These are phyloP conservation scores for Forbesichthys agassizii DNA, from an alignment of 2,113 vertebrate genomes.

Conservation along the genomic window DNA sequence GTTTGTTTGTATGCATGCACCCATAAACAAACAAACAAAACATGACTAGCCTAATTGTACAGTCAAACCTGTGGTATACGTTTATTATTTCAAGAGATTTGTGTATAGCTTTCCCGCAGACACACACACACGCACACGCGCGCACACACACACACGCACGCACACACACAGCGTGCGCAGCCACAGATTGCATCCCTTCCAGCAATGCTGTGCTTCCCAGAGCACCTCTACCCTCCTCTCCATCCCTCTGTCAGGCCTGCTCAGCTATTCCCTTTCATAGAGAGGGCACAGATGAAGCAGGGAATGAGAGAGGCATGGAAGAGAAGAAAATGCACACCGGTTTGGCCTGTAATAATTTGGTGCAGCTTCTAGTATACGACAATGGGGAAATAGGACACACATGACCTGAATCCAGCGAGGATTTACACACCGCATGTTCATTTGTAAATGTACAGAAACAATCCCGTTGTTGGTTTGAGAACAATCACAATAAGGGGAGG, in stretches of 20 bases:
- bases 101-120: slow-evolving; percentile 23
- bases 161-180: slow-evolving; percentile 27
- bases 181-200: slow-evolving; percentile 61
- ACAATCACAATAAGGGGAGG: slow-evolving; percentile 44
- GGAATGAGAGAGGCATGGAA: slow-evolving; percentile 15
- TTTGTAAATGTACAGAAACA: slow-evolving; percentile 14
- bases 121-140: slow-evolving; percentile 17
- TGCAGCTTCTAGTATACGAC: too few species aligned
- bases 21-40: background rate
- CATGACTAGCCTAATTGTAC: too few species aligned
- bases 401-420: background rate
- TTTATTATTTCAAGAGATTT: slow-evolving; percentile 10
- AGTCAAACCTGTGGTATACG: too few species aligned
- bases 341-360: background rate
- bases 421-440: background rate
- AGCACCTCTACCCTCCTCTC: slow-evolving; percentile 67
- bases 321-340: background rate
- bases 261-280: slow-evolving; percentile 77
- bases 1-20: background rate
- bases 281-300: slow-evolving; percentile 66
- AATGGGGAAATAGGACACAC: background rate
- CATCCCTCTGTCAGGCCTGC: slow-evolving; percentile 70
- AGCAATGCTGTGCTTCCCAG: slow-evolving; percentile 61
- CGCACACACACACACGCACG: slow-evolving; percentile 15
- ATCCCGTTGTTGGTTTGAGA: slow-evolving; percentile 31